Evolutionary conservation across 2,797 vertebrate genomes (phyloP).

Genomic region (Bovichtus diacanthus): DNA sequence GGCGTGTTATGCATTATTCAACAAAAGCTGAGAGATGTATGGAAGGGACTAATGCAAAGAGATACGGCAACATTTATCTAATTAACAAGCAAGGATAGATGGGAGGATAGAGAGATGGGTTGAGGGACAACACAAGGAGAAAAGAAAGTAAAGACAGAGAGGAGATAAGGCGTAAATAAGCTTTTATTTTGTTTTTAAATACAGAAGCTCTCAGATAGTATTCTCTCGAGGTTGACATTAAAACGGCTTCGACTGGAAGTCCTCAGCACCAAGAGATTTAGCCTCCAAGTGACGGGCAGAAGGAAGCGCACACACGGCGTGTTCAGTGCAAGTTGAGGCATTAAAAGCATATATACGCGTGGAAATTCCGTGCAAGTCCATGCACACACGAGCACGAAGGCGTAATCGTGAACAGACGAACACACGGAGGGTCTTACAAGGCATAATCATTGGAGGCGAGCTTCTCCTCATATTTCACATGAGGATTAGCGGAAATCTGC

Average conservation of each 20-base stretch:
- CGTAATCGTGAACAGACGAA: conserved; percentile 70
- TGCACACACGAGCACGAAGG: conserved; percentile 33
- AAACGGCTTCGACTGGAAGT: conserved; percentile 59
- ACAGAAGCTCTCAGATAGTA: conserved; percentile 25
- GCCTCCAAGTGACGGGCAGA: conserved; percentile 44
- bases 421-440: conserved; percentile 67
- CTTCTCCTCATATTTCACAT: conserved; percentile 68
- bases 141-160: neutral
- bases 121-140: neutral
- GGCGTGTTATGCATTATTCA: conserved; percentile 73
- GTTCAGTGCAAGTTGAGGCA: conserved; percentile 11
- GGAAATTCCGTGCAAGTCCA: conserved; percentile 36
- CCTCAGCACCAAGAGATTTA: conserved; percentile 60
- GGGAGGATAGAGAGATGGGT: neutral
- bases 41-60: conserved; percentile 50
- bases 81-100: conserved; percentile 63
- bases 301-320: conserved; percentile 24
- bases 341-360: conserved; percentile 37
- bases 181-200: conserved; percentile 20
- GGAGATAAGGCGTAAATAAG: conserved; percentile 14
- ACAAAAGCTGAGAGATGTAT: conserved; percentile 68
- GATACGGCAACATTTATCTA: conserved; percentile 71
- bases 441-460: conserved; percentile 66
- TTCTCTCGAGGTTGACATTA: conserved; percentile 53
- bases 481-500: conserved; percentile 73